These are phyloP conservation scores for Luidia sarsii DNA, from an alignment of 53 echinoderm and acorn worm species.

Conservation along the genomic window DNA sequence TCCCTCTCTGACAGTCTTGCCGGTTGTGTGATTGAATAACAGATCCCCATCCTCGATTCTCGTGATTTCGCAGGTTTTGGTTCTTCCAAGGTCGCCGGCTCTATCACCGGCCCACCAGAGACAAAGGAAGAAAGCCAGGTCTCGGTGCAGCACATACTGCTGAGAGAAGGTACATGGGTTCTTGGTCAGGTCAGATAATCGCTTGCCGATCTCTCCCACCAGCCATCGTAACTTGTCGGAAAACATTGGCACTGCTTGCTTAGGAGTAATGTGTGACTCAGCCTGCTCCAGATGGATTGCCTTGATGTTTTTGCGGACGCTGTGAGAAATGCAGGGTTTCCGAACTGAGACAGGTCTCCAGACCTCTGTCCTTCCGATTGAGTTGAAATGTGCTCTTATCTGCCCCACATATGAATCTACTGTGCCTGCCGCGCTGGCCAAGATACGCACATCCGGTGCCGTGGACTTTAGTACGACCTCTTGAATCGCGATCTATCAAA, in stretches of 20 bases:
- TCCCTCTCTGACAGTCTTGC: not conserved
- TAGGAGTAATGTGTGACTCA: not conserved
- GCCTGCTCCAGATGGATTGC: constrained; percentile 5
- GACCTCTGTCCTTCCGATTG: not conserved
- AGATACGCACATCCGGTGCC: not conserved
- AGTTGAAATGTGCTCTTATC: not conserved
- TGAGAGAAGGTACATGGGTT: not conserved
- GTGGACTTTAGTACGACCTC: not conserved
- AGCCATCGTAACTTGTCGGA: not conserved
- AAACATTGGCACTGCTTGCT: too few relatives aligned
- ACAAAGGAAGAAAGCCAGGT: constrained; percentile 2
- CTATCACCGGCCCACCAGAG: not conserved
- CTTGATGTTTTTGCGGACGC: not conserved
- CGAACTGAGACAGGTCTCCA: not conserved
- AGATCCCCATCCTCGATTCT: not conserved
- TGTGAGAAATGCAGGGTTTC: not conserved
- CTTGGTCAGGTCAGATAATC: not conserved
- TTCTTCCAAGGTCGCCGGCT: too few relatives aligned
- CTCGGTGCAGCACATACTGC: constrained; percentile 6
- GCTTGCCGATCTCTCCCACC: not conserved
- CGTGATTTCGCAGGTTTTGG: not conserved
- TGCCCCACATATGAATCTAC: not conserved
- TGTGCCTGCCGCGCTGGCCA: not conserved
- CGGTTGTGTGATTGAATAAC: not conserved
- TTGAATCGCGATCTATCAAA: not conserved